Conservation (phyloP, 2,113 vertebrate species). For the Bubo bubo region DNA sequence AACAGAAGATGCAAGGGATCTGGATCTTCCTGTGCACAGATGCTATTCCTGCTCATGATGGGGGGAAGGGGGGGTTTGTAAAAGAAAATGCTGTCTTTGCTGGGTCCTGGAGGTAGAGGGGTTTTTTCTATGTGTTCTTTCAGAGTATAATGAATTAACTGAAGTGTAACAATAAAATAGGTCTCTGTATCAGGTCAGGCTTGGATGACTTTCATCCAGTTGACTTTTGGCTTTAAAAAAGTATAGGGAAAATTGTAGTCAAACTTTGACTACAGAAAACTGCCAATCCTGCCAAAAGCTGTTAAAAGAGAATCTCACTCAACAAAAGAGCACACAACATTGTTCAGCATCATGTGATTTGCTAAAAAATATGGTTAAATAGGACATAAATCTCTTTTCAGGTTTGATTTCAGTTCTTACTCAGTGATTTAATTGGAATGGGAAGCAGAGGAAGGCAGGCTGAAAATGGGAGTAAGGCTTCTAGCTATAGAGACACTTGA, state of each 20-base stretch:
- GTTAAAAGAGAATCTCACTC: constrained; percentile 37
- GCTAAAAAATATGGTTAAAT: constrained; percentile 54
- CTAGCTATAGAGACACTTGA: not conserved
- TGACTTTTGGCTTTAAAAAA: not conserved
- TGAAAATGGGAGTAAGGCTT: not conserved
- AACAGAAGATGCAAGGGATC: constrained; percentile 30
- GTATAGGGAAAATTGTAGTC: not conserved
- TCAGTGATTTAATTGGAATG: not conserved
- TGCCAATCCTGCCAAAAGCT: constrained; percentile 45
- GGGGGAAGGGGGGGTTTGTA: too few relatives aligned
- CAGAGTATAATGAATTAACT: constrained; percentile 65
- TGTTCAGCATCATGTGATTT: constrained; percentile 54
- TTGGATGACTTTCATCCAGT: constrained; percentile 35
- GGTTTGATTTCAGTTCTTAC: not conserved
- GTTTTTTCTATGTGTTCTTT: constrained; percentile 61
- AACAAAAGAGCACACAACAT: constrained; percentile 47
- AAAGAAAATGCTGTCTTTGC: not conserved
- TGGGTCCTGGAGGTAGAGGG: constrained; percentile 29
- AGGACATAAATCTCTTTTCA: not conserved
- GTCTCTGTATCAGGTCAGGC: constrained; percentile 55
- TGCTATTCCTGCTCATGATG: not conserved
- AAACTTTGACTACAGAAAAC: constrained; percentile 52
- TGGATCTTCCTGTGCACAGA: constrained; percentile 54
- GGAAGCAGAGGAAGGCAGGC: not conserved
- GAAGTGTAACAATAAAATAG: constrained; percentile 65